Percentiles rank a stretch among this genome's conserved stretches.
These are phyloP conservation scores for Hippocampus zosterae DNA, from an alignment of 2,113 vertebrate genomes.

Conservation along the genomic window DNA sequence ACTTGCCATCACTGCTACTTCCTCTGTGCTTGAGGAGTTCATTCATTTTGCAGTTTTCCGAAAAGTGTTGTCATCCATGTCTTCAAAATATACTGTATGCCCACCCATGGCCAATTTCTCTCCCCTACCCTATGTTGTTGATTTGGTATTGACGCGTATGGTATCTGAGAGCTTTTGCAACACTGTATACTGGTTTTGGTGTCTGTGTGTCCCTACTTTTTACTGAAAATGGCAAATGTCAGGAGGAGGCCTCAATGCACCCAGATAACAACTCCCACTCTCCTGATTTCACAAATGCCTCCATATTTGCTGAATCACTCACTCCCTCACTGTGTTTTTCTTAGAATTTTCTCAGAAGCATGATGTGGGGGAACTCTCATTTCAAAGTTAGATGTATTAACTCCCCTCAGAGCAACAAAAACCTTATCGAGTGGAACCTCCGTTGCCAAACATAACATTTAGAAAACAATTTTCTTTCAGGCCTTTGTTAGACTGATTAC, in stretches of 20 bases:
- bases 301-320: neutral
- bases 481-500: too few relatives aligned
- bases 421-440: neutral
- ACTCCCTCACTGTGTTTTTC: neutral
- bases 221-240: neutral
- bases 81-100: too few relatives aligned
- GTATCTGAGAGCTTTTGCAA: neutral
- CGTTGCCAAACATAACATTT: neutral
- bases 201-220: neutral
- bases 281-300: neutral
- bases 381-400: neutral
- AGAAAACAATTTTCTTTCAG: neutral
- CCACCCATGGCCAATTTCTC: too few relatives aligned
- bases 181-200: too few relatives aligned
- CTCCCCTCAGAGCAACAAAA: neutral
- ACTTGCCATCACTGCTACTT: neutral
- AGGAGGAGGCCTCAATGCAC: too few relatives aligned
- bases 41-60: neutral
- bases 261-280: neutral
- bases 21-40: neutral
- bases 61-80: too few relatives aligned
- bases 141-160: neutral
- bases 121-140: neutral
- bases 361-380: neutral
- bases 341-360: neutral